These are phyloP conservation scores for Epinotia demarniana DNA, from an alignment of 2,888 invertebrate genomes.

Conservation along the genomic window DNA sequence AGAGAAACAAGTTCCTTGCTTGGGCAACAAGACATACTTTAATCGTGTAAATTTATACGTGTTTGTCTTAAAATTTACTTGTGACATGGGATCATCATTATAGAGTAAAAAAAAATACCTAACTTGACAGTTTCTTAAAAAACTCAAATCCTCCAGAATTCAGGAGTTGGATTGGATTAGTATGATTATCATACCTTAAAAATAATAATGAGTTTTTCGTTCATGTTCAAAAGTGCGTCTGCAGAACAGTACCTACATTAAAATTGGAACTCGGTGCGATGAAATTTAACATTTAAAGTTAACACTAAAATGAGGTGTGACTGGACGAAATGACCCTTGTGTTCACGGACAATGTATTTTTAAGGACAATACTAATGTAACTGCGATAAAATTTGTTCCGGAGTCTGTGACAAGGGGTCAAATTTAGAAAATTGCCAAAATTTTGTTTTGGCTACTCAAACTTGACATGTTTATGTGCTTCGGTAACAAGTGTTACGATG, in stretches of 20 bases:
- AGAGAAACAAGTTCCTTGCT: not conserved
- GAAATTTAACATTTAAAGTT: slow-evolving; percentile 53
- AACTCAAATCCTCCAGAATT: not conserved
- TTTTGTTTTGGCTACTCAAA: slow-evolving; percentile 65
- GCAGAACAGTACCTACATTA: too few species aligned
- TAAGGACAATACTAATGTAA: slow-evolving; percentile 77
- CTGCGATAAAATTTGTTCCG: slow-evolving; percentile 78
- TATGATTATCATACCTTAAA: not conserved
- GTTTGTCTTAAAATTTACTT: not conserved
- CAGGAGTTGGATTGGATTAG: not conserved
- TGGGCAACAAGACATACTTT: not conserved
- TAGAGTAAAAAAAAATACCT: not conserved
- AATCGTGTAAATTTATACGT: not conserved
- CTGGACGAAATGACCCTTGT: slow-evolving; percentile 74
- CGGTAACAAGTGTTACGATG: slow-evolving; percentile 63
- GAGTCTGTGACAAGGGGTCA: slow-evolving; percentile 73
- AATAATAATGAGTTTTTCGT: not conserved
- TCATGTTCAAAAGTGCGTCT: not conserved
- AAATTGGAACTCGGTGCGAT: slow-evolving; percentile 8
- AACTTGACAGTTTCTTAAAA: not conserved
- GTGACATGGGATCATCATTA: not conserved
- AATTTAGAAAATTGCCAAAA: slow-evolving; percentile 65
- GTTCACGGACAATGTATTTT: slow-evolving; percentile 81
- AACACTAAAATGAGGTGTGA: slow-evolving; percentile 73
- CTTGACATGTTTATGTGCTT: slow-evolving; percentile 73